Evolutionary conservation across 2,797 vertebrate genomes (phyloP).

Genomic region (Corythornis leucogaster): DNA sequence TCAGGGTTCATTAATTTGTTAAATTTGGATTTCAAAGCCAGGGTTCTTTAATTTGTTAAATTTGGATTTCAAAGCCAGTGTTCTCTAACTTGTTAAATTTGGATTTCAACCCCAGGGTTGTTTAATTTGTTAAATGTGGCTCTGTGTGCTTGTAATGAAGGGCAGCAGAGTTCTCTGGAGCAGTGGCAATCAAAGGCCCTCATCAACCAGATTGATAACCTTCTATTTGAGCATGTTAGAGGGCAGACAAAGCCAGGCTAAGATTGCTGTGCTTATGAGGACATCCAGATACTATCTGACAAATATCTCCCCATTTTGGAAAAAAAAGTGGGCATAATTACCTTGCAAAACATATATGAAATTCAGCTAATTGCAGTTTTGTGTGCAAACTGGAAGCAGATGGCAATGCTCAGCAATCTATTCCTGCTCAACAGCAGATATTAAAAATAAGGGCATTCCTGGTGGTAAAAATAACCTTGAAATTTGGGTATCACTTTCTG

Average conservation of each 20-base stretch:
- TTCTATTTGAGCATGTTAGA: slow-evolving; percentile 74
- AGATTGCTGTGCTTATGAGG: slow-evolving; percentile 84
- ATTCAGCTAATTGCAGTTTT: slow-evolving; percentile 86
- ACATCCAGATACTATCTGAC: slow-evolving; percentile 76
- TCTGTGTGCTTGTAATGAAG: slow-evolving; percentile 83
- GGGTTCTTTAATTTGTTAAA: slow-evolving; percentile 76
- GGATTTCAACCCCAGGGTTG: too few relatives aligned
- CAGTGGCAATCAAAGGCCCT: slow-evolving; percentile 81
- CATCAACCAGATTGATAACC: slow-evolving; percentile 77
- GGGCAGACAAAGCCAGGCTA: slow-evolving; percentile 80
- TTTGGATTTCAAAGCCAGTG: slow-evolving; percentile 67
- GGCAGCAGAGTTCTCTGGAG: slow-evolving; percentile 43
- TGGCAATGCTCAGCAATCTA: slow-evolving; percentile 85
- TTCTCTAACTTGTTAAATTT: slow-evolving; percentile 78
- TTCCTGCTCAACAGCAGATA: slow-evolving; percentile 77
- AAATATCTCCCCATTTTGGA: slow-evolving; percentile 68
- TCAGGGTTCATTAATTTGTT: slow-evolving; percentile 74
- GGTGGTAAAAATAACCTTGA: slow-evolving; percentile 7
- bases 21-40: slow-evolving; percentile 74
- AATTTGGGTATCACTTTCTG: slow-evolving; percentile 23
- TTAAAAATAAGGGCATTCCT: not conserved
- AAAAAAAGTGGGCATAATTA: slow-evolving; percentile 72
- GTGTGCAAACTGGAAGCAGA: slow-evolving; percentile 86
- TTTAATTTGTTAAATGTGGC: not conserved
- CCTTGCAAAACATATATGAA: slow-evolving; percentile 78